Base-by-base conservation (phyloP, 2,888 invertebrate genomes). In the Drosophila diplacantha region DNA sequence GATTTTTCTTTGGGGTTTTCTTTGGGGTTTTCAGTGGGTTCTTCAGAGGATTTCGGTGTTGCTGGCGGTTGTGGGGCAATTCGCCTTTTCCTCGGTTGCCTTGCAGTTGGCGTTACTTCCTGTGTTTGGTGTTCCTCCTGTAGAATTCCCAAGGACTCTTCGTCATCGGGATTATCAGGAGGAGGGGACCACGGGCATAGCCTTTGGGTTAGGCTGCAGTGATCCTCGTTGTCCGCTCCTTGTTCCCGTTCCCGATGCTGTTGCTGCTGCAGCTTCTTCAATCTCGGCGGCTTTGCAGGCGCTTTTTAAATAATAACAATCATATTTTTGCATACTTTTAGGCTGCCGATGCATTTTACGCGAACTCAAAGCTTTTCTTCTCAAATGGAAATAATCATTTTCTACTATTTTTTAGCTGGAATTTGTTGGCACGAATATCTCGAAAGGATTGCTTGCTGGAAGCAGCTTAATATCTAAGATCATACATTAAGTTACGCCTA, bases 31-130 rank as follows among this genome's bases (percentile, higher is more conserved):
- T 3, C 32, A 0, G 3, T 14, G 12, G 34, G 8, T n/a, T 32
- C 14, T 8, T n/a, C 8, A n/a, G 2, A 7, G 3, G n/a, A 12
- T 31, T 34, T 34, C 11, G 38, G 2, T 12, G 0, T 39, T 14
- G 39, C 14, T 5, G 66, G 75, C 14, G 79, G 78, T 31, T 73
- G 69, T 6, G 78, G 80, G 46, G 78, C 78, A 7, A 60, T 52
- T 2, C 64, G 77, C 26, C 65, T 74, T 37, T 81, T 81, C 32
- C 73, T 60, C 34, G 65, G 69, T 49, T 55, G 69, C 31, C 26
- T 49, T 16, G 32, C 24, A 9, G 35, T 50, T 12, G 54, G 57
- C 9, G 18, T 39, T 16, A 5, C 2, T 26, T 49, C 29, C 8
- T 14, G 9, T 5, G 14, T 3, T 5, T 9, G 53, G 5, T 18